Conservation (phyloP, 2,797 vertebrate genomes). For the Sebastes itinus region DNA sequence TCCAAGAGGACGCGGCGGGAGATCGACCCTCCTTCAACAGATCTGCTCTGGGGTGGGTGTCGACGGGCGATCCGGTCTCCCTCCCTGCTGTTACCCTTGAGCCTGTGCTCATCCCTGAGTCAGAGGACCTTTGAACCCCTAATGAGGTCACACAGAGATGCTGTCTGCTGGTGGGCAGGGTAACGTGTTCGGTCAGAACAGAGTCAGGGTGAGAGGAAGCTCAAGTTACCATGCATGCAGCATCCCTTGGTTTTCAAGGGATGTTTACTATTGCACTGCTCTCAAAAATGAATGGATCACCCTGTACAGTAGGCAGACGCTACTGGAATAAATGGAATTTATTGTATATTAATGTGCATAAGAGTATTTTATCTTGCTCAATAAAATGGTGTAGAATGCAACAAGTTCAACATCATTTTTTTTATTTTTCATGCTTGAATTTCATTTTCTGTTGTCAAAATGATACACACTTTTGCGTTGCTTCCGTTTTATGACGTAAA, state of each 20-base stretch:
- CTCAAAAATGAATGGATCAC: conserved; percentile 5
- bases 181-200: conserved; percentile 18
- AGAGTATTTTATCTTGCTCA: conserved; percentile 55
- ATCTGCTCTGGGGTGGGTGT: conserved; percentile 91
- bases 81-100: conserved; percentile 78
- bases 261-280: conserved; percentile 26
- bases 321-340: conserved; percentile 35
- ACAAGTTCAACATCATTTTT: not conserved
- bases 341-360: conserved; percentile 66
- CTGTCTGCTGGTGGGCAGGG: conserved; percentile 27
- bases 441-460: not conserved
- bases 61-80: conserved; percentile 76
- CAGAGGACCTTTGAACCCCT: conserved; percentile 91
- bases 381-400: conserved; percentile 54
- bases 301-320: conserved; percentile 5
- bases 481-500: not conserved
- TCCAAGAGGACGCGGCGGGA: conserved; percentile 74
- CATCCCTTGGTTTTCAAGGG: conserved; percentile 7
- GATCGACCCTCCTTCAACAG: conserved; percentile 94
- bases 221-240: conserved; percentile 19
- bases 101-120: conserved; percentile 86
- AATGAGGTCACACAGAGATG: conserved; percentile 54
- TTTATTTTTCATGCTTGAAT: not conserved
- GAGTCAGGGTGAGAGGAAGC: conserved; percentile 27
- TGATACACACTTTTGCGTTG: not conserved